Evolutionary conservation across 2,113 vertebrate species (phyloP), one percentile per base, ranked within the genome.

Genomic region (Mastomys coucha): DNA sequence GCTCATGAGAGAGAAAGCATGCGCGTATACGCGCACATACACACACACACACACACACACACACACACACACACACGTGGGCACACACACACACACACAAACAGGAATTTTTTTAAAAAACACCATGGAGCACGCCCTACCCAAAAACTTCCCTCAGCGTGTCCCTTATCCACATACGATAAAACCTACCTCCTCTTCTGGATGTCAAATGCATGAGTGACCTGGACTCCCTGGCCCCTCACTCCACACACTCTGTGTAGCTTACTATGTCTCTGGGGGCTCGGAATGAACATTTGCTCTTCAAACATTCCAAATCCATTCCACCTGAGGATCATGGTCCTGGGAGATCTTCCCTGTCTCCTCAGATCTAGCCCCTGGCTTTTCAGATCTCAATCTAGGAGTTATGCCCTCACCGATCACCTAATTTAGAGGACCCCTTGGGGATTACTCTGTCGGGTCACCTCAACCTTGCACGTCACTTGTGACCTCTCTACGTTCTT

Each of bases 271-370:
- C 13, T 80, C 63, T 20, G 22, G 39, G 69, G 31, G 39, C 60
- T 78, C 0, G 0, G 81, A 45, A 85, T 63, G 58, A 11, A 70
- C 2, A 9, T 76, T 80, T 49, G 72, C 10, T 39, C 49, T 70
- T 60, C 84, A 95, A 73, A 88, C 76, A 73, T 49, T 39, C 58
- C 89, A 76, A 58, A 80, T 19, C 33, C 51, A 92, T 26, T 95
- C 42, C 81, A 67, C 60, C 67, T 90, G 9, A 87, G 53, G 73
- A 77, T 78, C 20, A 7, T 5, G 28, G 14, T 63, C 33, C 42
- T 78, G 73, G 73, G 45, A 60, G n/a, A 31, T 16, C 63, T 80
- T 51, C 19, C 28, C 39, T n/a, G 42, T 16, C 19, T 39, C 51
- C 95, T 91, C 67, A 17, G 63, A 82, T 49, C 33, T 22, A 69